Base-by-base conservation (phyloP, 2,113 vertebrate genomes). In the Lucifuga dentata region DNA sequence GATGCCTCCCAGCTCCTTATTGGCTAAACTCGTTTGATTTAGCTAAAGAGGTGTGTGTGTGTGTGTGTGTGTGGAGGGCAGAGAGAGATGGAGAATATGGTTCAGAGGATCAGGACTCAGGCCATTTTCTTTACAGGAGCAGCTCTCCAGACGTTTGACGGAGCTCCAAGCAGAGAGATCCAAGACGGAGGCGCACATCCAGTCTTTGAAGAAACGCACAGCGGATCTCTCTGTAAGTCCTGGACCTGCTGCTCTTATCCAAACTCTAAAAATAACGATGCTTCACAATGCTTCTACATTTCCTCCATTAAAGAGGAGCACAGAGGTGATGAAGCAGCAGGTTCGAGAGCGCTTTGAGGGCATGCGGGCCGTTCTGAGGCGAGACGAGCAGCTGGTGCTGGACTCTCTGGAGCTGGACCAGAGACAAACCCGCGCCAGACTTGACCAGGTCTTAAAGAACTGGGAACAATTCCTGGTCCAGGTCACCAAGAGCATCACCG, bases 171-270 rank as follows among this genome's bases (percentile, higher is more conserved):
- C 21, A 2, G 91, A 93, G 58, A 81, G 44, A 19, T 63, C 74
- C 44, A 87, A 46, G 72, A 81, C 85, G 0, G 85, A 90, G 26
- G 91, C 88, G 2, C 92, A 86, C 41, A 85, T 93, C 20, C 81
- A 90, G 58, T 93, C 92, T 40, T 73, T 94, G 57, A 93, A 92
- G 75, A 93, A 92, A 60, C 90, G 90, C 24, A 87, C 68, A 50
- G 68, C 73, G 0, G 81, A 92, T 58, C 86, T 93, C 3, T 67
- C 76, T 39, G 93, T 93, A 57, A 91, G 93, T 82, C 43, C 2
- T 1, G 6, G 8, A 32, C 19, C 29, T 23, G 13, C 11, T 1
- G 9, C 35, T 13, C 0, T 2, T 3, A 39, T n/a, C n/a, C n/a
- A n/a, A n/a, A n/a, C n/a, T n/a, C n/a, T n/a, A n/a, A n/a, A n/a